Evolutionary conservation across 2,888 invertebrate genomes (phyloP).

Genomic region (Chymomyza amoena): DNA sequence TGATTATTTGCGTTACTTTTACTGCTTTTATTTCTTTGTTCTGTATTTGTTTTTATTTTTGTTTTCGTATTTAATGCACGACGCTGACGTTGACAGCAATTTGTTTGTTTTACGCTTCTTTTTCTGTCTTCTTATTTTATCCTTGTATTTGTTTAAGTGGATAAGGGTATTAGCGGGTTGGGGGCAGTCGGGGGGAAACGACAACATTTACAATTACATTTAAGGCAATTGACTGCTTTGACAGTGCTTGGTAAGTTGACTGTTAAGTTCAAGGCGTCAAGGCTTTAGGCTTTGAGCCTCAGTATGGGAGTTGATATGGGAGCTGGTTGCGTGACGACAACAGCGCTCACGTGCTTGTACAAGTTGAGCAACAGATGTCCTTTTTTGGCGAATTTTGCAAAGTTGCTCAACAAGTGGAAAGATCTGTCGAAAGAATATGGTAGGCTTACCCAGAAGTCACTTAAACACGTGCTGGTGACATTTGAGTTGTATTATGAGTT

Average conservation of each 20-base stretch:
- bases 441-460: no score
- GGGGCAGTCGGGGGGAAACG: background rate
- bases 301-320: background rate
- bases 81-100: slow-evolving; percentile 55
- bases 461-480: no score
- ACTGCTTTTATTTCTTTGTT: slow-evolving; percentile 41
- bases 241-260: background rate
- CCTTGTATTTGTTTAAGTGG: background rate
- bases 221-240: background rate
- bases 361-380: no score
- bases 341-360: background rate
- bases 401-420: no score
- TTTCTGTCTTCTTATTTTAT: background rate
- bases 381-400: no score
- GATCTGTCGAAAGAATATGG: no score
- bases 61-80: background rate
- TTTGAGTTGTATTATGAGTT: no score
- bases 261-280: background rate
- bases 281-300: background rate
- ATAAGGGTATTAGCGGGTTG: background rate
- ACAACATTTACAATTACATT: slow-evolving; percentile 2
- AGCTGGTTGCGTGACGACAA: background rate
- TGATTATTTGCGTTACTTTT: slow-evolving; percentile 67
- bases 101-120: slow-evolving; percentile 35
- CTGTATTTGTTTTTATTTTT: background rate